Evolutionary conservation across 1,140 invertebrate species (phyloP).

Genomic region (Drosophila pectinifera): DNA sequence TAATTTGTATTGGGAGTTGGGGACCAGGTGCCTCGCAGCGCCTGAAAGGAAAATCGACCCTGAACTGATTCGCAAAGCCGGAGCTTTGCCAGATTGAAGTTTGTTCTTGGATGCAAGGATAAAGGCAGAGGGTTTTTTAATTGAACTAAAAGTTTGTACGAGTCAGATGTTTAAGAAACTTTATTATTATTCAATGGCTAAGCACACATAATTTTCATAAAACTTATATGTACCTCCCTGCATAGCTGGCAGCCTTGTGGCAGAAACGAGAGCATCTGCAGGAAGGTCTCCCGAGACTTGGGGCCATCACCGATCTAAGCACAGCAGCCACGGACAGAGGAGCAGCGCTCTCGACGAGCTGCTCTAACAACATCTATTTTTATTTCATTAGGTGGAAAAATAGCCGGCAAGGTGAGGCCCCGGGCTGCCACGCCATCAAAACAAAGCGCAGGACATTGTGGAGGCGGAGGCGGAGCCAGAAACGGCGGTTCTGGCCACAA

Average conservation of each 20-base stretch:
- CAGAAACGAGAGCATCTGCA: conserved; percentile 10
- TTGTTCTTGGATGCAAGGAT: neutral
- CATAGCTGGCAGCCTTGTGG: conserved; percentile 1
- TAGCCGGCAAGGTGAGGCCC: conserved; percentile 56
- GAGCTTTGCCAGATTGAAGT: neutral
- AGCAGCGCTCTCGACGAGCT: conserved; percentile 37
- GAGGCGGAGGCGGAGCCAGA: neutral
- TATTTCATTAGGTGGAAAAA: conserved; percentile 82
- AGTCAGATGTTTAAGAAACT: neutral
- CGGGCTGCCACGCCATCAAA: conserved; percentile 35
- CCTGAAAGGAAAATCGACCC: conserved; percentile 15
- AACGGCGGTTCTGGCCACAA: conserved; percentile 17
- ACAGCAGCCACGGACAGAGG: conserved; percentile 30
- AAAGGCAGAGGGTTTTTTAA: neutral
- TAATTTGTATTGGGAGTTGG: conserved; percentile 52
- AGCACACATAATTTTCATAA: neutral
- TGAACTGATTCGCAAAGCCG: conserved; percentile 6
- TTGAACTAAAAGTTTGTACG: neutral
- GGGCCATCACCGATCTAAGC: conserved; percentile 26
- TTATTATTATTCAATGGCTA: neutral
- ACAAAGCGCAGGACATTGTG: conserved; percentile 39
- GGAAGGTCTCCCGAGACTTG: conserved; percentile 14
- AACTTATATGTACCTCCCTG: neutral
- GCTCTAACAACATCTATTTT: conserved; percentile 69
- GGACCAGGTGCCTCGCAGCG: conserved; percentile 13